phyloP scores from a whole-genome alignment of 2,888 invertebrate species.

The Hyposoter didymator region DNA sequence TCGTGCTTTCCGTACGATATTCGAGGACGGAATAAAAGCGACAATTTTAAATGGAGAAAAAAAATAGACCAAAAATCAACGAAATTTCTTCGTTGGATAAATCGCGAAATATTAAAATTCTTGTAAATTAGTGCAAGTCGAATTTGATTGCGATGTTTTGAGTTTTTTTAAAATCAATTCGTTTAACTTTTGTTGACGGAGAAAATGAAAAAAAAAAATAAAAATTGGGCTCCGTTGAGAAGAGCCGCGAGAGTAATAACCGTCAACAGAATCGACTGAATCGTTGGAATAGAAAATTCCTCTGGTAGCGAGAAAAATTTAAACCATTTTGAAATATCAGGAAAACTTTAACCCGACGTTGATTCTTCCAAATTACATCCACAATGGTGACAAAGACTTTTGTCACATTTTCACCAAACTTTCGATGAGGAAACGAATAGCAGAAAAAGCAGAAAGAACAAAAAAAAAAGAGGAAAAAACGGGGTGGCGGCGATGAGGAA shows the following conservation, averaged over 20 bases:
- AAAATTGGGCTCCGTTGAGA: no score
- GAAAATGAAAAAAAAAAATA: neutral
- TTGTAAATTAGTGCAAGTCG: neutral
- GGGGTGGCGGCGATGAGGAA: constrained; percentile 13
- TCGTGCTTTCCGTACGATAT: constrained; percentile 12
- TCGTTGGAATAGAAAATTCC: neutral
- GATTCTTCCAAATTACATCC: constrained; percentile 2
- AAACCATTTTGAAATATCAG: constrained; percentile 5
- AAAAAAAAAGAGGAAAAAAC: constrained; percentile 37
- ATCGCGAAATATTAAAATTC: neutral
- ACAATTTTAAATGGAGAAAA: neutral
- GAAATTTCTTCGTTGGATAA: neutral
- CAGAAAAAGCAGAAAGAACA: neutral
- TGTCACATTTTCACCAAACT: constrained; percentile 6
- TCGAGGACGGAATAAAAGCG: neutral
- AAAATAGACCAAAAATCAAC: neutral
- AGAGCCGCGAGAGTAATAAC: no score
- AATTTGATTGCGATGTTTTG: neutral
- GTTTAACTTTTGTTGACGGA: neutral
- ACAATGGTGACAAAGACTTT: constrained; percentile 18
- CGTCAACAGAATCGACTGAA: neutral
- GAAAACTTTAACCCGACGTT: neutral
- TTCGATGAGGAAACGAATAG: constrained; percentile 24
- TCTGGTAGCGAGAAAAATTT: neutral
- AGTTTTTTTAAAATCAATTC: neutral